Conservation (phyloP, 2,888 invertebrate genomes). For the Lasius platythorax region DNA sequence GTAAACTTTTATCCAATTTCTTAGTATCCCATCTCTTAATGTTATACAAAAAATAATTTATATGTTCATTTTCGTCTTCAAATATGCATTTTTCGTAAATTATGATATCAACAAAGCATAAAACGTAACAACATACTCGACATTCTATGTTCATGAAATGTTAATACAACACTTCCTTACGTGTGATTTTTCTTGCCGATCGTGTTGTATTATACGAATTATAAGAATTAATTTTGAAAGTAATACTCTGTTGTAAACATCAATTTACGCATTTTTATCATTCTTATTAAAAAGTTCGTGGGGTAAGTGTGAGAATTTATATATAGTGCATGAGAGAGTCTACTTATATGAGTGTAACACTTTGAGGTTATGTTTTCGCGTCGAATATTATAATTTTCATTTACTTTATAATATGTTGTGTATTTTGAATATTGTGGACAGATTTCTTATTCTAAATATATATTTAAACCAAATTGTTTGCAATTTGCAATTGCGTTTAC, state of each 20-base stretch:
- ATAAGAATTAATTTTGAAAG: background rate
- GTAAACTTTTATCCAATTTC: too few relatives aligned
- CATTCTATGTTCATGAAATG: background rate
- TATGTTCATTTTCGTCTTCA: too few relatives aligned
- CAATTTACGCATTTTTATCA: background rate
- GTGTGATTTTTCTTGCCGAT: background rate
- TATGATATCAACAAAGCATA: too few relatives aligned
- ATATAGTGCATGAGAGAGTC: background rate
- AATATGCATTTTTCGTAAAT: too few relatives aligned
- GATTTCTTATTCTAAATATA: background rate
- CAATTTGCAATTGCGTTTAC: background rate
- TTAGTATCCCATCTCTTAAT: too few relatives aligned
- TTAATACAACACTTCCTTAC: background rate
- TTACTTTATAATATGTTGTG: background rate
- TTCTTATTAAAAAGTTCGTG: background rate
- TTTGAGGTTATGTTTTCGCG: conserved; percentile 13
- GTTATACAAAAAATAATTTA: too few relatives aligned
- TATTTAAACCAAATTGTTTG: background rate
- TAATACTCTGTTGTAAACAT: background rate
- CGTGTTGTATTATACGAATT: background rate
- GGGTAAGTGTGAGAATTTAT: background rate
- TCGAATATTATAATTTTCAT: background rate
- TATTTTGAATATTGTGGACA: background rate
- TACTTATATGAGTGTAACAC: background rate
- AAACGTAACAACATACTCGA: background rate